Evolutionary conservation across 2,797 vertebrate genomes (phyloP).

Genomic region (Apogon talboti): DNA sequence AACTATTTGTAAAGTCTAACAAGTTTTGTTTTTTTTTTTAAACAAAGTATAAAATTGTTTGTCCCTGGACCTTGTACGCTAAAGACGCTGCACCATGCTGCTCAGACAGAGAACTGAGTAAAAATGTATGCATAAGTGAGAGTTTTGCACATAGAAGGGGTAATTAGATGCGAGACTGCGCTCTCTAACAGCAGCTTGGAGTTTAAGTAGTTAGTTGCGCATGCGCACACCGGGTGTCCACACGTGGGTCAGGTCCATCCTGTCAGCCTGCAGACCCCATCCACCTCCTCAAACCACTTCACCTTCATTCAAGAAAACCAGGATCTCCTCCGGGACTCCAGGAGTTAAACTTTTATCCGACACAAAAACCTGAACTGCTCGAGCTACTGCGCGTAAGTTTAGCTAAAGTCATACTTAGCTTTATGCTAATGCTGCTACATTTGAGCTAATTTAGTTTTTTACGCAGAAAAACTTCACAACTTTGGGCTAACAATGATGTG

Average conservation of each 20-base stretch:
- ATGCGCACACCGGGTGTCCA: slow-evolving; percentile 53
- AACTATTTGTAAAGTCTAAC: too few species aligned
- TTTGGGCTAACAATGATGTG: background rate
- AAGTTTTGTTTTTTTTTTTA: too few species aligned
- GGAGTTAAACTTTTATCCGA: background rate
- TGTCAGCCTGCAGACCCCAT: background rate
- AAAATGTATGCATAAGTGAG: too few species aligned
- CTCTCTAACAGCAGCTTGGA: too few species aligned
- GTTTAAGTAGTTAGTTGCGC: slow-evolving; percentile 19
- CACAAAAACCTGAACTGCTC: background rate
- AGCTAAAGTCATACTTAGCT: slow-evolving; percentile 23
- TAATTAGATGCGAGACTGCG: too few species aligned
- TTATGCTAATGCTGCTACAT: slow-evolving; percentile 40
- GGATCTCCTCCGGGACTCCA: background rate
- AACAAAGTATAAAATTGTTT: too few species aligned
- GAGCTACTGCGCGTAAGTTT: slow-evolving; percentile 46
- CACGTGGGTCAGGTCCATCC: slow-evolving; percentile 45
- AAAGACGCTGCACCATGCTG: too few species aligned
- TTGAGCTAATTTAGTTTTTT: slow-evolving; percentile 19
- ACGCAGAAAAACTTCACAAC: background rate
- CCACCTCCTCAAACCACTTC: background rate
- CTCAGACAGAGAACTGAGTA: too few species aligned
- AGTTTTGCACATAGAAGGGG: too few species aligned
- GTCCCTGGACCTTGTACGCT: too few species aligned
- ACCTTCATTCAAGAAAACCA: background rate